A percentile compares a stretch with the other conserved stretches of the same genome.
Conservation (phyloP, 2,113 vertebrate species). For the Rafetus swinhoei region DNA sequence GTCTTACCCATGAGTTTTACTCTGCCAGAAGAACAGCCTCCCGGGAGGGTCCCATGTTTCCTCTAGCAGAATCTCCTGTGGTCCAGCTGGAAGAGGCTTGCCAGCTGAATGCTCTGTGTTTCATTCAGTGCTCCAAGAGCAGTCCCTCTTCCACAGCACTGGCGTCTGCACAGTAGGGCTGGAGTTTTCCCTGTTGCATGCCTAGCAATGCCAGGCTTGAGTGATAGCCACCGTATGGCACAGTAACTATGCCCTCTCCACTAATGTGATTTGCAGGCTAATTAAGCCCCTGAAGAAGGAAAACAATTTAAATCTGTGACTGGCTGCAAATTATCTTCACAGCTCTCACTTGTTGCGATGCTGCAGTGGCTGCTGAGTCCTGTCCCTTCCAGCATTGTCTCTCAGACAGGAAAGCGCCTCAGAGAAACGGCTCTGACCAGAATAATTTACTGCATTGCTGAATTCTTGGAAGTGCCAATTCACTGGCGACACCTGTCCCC, state of each 20-base stretch:
- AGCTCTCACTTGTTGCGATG: background rate
- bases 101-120: accelerated
- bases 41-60: background rate
- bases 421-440: background rate
- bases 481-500: background rate
- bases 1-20: accelerated
- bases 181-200: accelerated
- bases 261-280: conserved; percentile 31
- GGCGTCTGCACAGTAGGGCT: background rate
- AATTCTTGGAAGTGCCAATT: background rate
- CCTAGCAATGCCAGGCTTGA: background rate
- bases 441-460: background rate
- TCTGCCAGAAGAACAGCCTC: background rate
- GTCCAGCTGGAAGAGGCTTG: accelerated
- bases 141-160: background rate
- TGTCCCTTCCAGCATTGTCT: background rate
- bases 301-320: background rate
- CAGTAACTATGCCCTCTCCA: background rate
- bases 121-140: background rate
- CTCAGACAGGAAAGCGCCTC: background rate
- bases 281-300: conserved; percentile 30
- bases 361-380: background rate
- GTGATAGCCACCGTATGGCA: conserved; percentile 36
- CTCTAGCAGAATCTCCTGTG: accelerated
- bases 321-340: background rate